A percentile compares a stretch with the other conserved stretches of the same genome.
Conservation (phyloP, 1,140 invertebrate species). For the Babylonia areolata region DNA sequence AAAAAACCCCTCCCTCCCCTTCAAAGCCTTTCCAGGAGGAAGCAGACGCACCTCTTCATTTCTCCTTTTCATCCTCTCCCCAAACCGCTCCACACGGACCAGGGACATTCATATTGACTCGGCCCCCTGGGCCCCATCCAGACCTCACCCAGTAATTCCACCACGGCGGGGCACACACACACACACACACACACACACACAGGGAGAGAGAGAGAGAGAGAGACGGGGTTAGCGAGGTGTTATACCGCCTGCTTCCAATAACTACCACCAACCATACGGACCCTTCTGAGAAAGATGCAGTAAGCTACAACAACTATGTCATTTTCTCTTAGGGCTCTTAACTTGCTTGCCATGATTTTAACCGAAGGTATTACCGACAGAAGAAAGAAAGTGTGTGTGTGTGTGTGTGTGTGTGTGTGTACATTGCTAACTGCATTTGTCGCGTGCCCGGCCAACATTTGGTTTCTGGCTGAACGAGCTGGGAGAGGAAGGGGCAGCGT, state of each 20-base stretch:
- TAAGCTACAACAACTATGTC: no score
- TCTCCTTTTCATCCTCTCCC: no score
- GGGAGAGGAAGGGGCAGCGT: background rate
- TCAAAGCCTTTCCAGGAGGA: no score
- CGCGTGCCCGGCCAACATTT: background rate
- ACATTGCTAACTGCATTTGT: slow-evolving; percentile 27
- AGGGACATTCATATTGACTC: background rate
- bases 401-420: background rate
- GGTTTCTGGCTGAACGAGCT: background rate
- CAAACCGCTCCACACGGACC: background rate
- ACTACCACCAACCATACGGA: no score
- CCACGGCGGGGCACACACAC: background rate
- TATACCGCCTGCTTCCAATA: no score
- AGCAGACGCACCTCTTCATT: no score
- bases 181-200: background rate
- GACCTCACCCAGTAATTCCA: no score
- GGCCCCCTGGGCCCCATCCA: no score
- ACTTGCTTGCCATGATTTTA: no score
- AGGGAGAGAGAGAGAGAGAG: background rate
- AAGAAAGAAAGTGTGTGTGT: slow-evolving; percentile 28
- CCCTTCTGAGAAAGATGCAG: no score
- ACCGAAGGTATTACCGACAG: no score
- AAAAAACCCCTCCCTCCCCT: no score
- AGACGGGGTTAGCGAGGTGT: background rate
- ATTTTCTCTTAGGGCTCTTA: slow-evolving; percentile 14